These are phyloP conservation scores for Pantherophis vulpinus DNA, from an alignment of 2,797 vertebrate genomes.

Conservation along the genomic window DNA sequence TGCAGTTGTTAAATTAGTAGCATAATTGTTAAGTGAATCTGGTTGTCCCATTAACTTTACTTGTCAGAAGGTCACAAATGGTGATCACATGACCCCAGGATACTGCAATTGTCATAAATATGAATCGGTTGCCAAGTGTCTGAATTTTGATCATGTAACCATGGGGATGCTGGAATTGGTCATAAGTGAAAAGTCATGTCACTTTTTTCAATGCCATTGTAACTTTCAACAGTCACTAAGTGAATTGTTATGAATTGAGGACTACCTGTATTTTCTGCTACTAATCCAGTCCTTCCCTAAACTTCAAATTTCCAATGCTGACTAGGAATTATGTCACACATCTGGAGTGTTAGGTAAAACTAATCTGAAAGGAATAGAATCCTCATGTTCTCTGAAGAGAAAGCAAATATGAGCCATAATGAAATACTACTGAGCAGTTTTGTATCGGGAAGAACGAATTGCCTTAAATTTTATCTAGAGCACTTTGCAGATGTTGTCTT, in stretches of 20 bases:
- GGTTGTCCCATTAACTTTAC: not conserved
- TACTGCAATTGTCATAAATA: not conserved
- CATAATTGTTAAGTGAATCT: not conserved
- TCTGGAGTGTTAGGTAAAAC: not conserved
- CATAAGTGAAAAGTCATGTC: not conserved
- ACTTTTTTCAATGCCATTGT: not conserved
- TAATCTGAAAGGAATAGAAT: not conserved
- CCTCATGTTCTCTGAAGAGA: not conserved
- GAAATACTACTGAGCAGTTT: not conserved
- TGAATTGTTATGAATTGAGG: not conserved
- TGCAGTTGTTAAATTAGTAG: not conserved
- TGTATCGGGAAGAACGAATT: not conserved
- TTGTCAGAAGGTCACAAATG: not conserved
- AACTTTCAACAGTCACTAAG: not conserved
- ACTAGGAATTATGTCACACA: not conserved
- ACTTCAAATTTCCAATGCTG: not conserved
- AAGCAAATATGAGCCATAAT: not conserved
- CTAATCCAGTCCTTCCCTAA: not conserved
- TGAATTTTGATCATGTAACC: not conserved
- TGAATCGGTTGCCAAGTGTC: not conserved
- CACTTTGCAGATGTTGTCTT: not conserved
- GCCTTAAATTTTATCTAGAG: not conserved
- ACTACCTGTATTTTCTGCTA: not conserved
- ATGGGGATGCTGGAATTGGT: not conserved
- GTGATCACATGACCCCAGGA: not conserved